Base-by-base conservation (phyloP, 2,888 invertebrate genomes). In the Cantharis rustica region DNA sequence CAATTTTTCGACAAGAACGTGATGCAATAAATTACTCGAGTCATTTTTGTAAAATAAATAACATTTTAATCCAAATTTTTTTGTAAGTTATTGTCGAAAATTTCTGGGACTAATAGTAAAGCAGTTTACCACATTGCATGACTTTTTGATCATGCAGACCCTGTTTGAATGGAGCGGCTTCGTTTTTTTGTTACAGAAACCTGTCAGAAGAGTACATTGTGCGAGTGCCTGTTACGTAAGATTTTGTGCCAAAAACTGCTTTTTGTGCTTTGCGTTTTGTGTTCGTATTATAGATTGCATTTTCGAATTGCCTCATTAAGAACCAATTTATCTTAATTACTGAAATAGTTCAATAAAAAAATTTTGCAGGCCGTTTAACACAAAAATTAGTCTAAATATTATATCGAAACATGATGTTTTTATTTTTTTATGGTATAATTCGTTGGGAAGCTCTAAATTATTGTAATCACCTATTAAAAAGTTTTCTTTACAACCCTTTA, bases 191-290 rank as follows among this genome's bases (percentile, higher is more conserved):
- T 90, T 90, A 84, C 90, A 90, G 90, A 89, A 86, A 87, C 84
- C 92, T 95, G 90, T 92, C 92, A 89, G 93, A 94, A 90, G 93
- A 93, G 92, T 95, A 93, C 93, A 92, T 93, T 92, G 93, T 94
- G 91, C 94, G 93, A 92, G 93, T 94, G 91, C 93, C 94, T 92
- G 91, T 94, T 89, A 94, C 94, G 95, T 95, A 95, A 95, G 95
- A 90, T 83, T 85, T 84, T 85, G 84, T 84, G 83, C 83, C 82
- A 82, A 82, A 47, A 82, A 81, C 74, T 71, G 79, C 79, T 78
- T 64, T 31, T 68, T 79, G 79, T 79, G 78, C 75, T 79, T 80
- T 81, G 73, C 72, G 81, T 81, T 75, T 79, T 79, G 79, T 80
- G 75, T 75, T 68, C 68, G 71, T 75, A 62, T 73, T 68, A 73